Conservation (phyloP, 2,888 invertebrate genomes). For the Ariolimax columbianus region DNA sequence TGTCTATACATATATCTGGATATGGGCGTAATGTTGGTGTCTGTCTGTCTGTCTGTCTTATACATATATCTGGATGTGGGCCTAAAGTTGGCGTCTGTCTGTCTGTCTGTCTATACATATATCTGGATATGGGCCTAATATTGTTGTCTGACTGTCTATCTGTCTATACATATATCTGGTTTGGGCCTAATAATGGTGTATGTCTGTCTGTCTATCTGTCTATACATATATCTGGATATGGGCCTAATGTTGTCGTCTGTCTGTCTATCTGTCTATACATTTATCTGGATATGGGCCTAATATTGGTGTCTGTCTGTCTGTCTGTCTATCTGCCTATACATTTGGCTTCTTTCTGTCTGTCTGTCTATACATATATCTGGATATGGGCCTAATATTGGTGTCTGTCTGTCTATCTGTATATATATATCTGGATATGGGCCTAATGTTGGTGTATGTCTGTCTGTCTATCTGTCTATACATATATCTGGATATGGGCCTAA, state of each 20-base stretch:
- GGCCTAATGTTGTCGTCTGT: neutral
- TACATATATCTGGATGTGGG: neutral
- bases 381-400: no score
- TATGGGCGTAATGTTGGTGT: neutral
- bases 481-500: no score
- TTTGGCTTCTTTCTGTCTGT: no score
- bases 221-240: neutral
- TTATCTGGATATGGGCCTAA: no score
- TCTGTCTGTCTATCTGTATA: no score
- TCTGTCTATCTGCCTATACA: neutral
- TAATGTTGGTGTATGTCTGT: no score
- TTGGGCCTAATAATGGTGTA: no score
- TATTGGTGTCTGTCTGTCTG: neutral
- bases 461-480: no score
- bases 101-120: neutral
- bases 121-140: neutral
- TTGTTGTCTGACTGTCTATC: constrained; percentile 1
- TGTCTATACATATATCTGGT: neutral
- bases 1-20: neutral
- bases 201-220: neutral
- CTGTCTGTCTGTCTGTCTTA: neutral
- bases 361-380: no score
- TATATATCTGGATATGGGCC: no score
- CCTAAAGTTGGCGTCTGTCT: constrained; percentile 1
- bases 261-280: constrained; percentile 9